Percentiles rank a stretch among this genome's conserved stretches.
These are phyloP conservation scores for Prunella fulvescens DNA, from an alignment of 2,113 vertebrate genomes.

Conservation along the genomic window DNA sequence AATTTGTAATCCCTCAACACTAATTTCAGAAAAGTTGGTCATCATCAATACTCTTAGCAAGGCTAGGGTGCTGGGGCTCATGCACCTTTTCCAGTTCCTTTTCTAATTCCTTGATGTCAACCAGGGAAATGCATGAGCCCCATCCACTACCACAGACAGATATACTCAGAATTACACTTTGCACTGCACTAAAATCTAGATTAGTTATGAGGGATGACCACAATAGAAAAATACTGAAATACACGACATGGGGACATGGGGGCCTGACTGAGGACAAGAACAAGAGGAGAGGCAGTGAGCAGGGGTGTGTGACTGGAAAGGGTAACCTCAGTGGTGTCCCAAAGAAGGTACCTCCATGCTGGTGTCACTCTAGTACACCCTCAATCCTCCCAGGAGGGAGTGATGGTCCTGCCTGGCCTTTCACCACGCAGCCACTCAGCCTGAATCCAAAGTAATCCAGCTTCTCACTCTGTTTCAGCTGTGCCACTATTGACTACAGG, in stretches of 20 bases:
- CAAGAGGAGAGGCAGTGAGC: neutral
- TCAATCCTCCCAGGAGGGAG: neutral
- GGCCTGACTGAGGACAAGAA: neutral
- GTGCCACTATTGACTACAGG: neutral
- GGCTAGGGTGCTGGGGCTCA: neutral
- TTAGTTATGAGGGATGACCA: neutral
- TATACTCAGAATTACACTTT: neutral
- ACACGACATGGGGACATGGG: fast-evolving
- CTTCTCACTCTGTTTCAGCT: neutral
- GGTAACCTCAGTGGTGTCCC: fast-evolving
- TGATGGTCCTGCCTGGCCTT: neutral
- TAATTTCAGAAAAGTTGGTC: neutral
- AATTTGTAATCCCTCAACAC: neutral
- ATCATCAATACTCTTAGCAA: neutral
- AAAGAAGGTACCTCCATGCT: neutral
- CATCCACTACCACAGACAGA: neutral
- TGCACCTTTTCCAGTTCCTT: neutral
- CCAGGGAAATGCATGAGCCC: neutral
- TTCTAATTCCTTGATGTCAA: neutral
- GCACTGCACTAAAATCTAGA: neutral
- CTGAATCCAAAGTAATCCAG: neutral
- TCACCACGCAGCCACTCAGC: fast-evolving
- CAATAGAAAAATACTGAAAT: neutral
- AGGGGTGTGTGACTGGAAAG: neutral
- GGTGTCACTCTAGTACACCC: neutral